These are phyloP conservation scores for Smittia aterrima DNA, from an alignment of 2,888 invertebrate genomes.

Conservation along the genomic window DNA sequence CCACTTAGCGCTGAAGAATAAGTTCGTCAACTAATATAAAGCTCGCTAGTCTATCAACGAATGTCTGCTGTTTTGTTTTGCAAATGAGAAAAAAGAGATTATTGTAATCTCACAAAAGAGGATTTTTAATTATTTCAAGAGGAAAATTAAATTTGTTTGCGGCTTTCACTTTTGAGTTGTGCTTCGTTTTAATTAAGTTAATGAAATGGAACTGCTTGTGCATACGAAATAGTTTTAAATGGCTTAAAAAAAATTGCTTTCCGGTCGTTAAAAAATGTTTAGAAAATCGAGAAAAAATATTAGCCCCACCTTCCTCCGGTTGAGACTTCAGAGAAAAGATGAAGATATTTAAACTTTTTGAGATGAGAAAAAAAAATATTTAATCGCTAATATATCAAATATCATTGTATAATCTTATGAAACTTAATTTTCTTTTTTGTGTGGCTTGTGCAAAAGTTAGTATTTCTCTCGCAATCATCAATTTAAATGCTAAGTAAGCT, in stretches of 20 bases:
- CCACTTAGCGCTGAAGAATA: slow-evolving; percentile 57
- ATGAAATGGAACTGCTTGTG: slow-evolving; percentile 1
- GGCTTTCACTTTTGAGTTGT: background rate
- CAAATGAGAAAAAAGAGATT: background rate
- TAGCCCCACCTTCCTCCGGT: too few relatives aligned
- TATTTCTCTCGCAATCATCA: slow-evolving; percentile 41
- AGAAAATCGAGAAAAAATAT: background rate
- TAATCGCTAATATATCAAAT: slow-evolving; percentile 12
- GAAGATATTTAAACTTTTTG: background rate
- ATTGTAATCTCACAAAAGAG: background rate
- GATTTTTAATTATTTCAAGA: slow-evolving; percentile 34
- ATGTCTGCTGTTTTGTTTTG: background rate
- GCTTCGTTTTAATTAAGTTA: background rate
- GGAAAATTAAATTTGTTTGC: slow-evolving; percentile 26
- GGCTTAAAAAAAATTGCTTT: slow-evolving; percentile 28
- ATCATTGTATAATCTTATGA: background rate
- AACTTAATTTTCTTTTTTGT: background rate
- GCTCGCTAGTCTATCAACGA: background rate
- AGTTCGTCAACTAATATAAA: slow-evolving; percentile 44
- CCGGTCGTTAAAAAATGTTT: slow-evolving; percentile 23
- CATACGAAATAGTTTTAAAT: slow-evolving; percentile 13
- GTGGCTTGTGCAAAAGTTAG: slow-evolving; percentile 31
- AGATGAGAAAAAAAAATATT: slow-evolving; percentile 11
- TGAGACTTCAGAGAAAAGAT: too few relatives aligned
- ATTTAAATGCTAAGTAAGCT: slow-evolving; percentile 30